Evolutionary conservation across 2,797 vertebrate species (phyloP).

Genomic region (Sebastes alutus): DNA sequence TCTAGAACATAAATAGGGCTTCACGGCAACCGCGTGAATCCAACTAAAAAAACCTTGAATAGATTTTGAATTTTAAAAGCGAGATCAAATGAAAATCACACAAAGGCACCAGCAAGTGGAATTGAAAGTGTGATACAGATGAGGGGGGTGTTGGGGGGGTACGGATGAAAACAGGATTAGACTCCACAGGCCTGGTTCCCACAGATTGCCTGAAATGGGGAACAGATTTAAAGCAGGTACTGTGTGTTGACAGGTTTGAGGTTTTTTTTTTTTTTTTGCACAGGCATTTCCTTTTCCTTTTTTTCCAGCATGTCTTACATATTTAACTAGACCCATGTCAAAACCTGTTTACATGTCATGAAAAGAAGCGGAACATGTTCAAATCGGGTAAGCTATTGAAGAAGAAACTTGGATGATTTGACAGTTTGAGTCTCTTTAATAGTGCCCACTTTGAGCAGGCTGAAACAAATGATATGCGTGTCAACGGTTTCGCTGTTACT

Average conservation of each 20-base stretch:
- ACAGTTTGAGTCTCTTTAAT: conserved; percentile 78
- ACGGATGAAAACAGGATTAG: conserved; percentile 89
- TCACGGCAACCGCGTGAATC: conserved; percentile 80
- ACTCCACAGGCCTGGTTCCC: conserved; percentile 87
- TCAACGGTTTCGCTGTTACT: conserved; percentile 8
- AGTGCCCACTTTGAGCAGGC: conserved; percentile 53
- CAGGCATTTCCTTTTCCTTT: conserved; percentile 70
- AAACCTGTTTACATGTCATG: conserved; percentile 88
- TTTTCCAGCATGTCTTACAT: conserved; percentile 80
- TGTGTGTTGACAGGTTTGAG: conserved; percentile 85
- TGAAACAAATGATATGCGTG: conserved; percentile 66
- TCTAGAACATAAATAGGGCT: conserved; percentile 81
- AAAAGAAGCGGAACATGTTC: conserved; percentile 84
- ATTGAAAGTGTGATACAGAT: conserved; percentile 89
- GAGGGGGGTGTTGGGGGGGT: conserved; percentile 74
- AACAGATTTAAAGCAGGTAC: conserved; percentile 88
- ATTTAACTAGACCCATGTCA: conserved; percentile 84
- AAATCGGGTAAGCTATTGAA: conserved; percentile 81
- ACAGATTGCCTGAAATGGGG: conserved; percentile 87
- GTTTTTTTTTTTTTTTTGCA: conserved; percentile 51
- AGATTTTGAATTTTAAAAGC: conserved; percentile 89
- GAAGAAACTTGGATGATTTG: conserved; percentile 82
- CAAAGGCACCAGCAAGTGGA: conserved; percentile 87
- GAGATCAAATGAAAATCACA: conserved; percentile 88
- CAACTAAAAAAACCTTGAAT: conserved; percentile 84